Conservation (phyloP, 2,797 vertebrate species). For the Aeoliscus strigatus region DNA sequence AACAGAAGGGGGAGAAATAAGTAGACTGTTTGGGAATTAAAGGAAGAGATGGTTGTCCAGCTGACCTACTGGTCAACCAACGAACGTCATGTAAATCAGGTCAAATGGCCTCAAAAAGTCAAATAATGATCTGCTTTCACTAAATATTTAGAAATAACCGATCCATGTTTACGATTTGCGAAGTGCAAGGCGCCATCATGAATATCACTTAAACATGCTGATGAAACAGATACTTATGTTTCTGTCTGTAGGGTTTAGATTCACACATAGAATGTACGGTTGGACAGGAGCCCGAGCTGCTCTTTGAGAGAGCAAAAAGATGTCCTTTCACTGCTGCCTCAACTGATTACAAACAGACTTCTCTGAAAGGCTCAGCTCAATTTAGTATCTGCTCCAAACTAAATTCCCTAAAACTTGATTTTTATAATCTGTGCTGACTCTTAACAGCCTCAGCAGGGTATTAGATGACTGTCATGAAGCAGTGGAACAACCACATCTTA, state of each 20-base stretch:
- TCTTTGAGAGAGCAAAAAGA: not conserved
- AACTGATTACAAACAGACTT: slow-evolving; percentile 19
- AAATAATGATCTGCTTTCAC: too few species aligned
- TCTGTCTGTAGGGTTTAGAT: slow-evolving; percentile 6
- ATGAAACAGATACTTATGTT: slow-evolving; percentile 7
- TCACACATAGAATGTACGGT: slow-evolving; percentile 1
- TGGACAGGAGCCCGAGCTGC: not conserved
- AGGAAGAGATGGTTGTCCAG: too few species aligned
- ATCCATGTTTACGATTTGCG: slow-evolving; percentile 13
- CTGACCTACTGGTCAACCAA: too few species aligned
- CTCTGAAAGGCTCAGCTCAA: slow-evolving; percentile 2
- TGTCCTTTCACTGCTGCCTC: slow-evolving; percentile 8
- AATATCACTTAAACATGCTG: slow-evolving; percentile 3
- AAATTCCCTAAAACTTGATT: slow-evolving; percentile 13
- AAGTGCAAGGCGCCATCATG: not conserved
- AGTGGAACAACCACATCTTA: too few species aligned
- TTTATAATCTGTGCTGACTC: not conserved
- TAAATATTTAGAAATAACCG: too few species aligned
- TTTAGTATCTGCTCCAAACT: not conserved
- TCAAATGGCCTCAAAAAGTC: too few species aligned
- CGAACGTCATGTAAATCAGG: too few species aligned
- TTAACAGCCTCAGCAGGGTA: not conserved
- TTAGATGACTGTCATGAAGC: not conserved
- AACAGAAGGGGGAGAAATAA: too few species aligned
- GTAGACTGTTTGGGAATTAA: too few species aligned